A percentile compares a stretch with the other conserved stretches of the same genome.
Conservation (phyloP, 37 sponge, comb jelly and placozoan genomes). For the Beroe forskalii region DNA sequence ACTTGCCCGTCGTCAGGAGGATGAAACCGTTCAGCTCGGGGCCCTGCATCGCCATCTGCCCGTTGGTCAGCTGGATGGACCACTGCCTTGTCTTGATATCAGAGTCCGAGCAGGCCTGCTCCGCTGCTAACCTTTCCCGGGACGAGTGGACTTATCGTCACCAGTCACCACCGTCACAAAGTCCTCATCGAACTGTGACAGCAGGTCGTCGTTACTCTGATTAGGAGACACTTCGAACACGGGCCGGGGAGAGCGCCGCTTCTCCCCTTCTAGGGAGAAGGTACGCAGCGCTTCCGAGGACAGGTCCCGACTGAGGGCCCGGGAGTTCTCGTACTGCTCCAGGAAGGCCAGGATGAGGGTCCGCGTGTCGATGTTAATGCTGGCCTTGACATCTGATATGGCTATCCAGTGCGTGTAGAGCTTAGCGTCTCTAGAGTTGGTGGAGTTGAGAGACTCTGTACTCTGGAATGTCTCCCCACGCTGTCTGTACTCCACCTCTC, state of each 20-base stretch:
- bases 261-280: constrained; percentile 9
- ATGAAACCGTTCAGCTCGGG: constrained; percentile 55
- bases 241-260: not conserved
- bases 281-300: constrained; percentile 46
- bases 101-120: constrained; percentile 34
- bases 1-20: constrained; percentile 56
- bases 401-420: constrained; percentile 48
- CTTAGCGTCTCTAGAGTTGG: constrained; percentile 23
- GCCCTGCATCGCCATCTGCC: constrained; percentile 54
- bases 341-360: constrained; percentile 39
- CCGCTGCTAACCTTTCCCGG: constrained; percentile 21
- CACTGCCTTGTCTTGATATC: constrained; percentile 51
- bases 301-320: constrained; percentile 23
- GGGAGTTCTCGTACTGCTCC: constrained; percentile 28
- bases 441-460: constrained; percentile 50
- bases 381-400: constrained; percentile 17
- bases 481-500: constrained; percentile 51
- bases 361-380: constrained; percentile 43
- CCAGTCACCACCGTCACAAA: not conserved
- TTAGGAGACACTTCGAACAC: not conserved
- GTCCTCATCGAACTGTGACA: constrained; percentile 38
- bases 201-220: constrained; percentile 24
- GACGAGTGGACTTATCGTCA: constrained; percentile 31
- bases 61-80: constrained; percentile 53
- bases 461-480: constrained; percentile 17